These are phyloP conservation scores for Isoperla grammatica DNA, from an alignment of 2,888 invertebrate species.

Conservation along the genomic window DNA sequence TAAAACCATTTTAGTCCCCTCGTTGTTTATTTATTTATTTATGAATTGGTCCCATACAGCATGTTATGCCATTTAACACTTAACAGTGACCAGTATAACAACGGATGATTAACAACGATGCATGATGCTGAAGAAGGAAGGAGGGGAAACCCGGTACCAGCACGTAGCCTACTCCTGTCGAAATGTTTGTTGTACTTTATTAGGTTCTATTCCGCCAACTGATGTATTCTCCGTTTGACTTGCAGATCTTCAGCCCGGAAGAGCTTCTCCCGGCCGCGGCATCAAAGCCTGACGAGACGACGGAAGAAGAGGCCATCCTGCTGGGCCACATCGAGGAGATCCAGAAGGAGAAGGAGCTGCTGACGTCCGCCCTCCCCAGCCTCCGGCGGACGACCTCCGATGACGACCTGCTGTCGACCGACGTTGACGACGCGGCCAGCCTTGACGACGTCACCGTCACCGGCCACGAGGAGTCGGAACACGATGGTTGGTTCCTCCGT, in stretches of 20 bases:
- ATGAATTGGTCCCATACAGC: too few species aligned
- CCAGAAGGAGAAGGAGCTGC: conserved; percentile 71
- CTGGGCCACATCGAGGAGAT: conserved; percentile 76
- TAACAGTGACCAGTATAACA: too few species aligned
- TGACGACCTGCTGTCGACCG: conserved; percentile 77
- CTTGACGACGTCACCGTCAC: conserved; percentile 46
- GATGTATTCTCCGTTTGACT: too few species aligned
- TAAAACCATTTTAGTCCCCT: too few species aligned
- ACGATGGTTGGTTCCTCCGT: conserved; percentile 26
- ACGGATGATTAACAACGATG: too few species aligned
- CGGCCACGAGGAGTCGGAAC: conserved; percentile 25
- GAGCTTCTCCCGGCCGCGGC: conserved; percentile 42
- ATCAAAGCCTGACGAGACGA: conserved; percentile 43
- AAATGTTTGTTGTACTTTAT: too few species aligned
- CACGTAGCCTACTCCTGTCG: too few species aligned
- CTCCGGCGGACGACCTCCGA: conserved; percentile 79
- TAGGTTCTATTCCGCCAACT: too few species aligned
- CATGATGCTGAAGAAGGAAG: too few species aligned
- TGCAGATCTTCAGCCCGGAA: conserved; percentile 51
- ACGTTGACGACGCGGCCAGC: conserved; percentile 71
- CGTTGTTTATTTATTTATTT: too few species aligned
- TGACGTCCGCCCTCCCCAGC: conserved; percentile 73
- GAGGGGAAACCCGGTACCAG: too few species aligned
- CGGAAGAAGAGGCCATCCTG: conserved; percentile 68
- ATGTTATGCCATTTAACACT: too few species aligned